phyloP scores from a whole-genome alignment of 2,113 vertebrate species.

The Lophochroa leadbeateri region DNA sequence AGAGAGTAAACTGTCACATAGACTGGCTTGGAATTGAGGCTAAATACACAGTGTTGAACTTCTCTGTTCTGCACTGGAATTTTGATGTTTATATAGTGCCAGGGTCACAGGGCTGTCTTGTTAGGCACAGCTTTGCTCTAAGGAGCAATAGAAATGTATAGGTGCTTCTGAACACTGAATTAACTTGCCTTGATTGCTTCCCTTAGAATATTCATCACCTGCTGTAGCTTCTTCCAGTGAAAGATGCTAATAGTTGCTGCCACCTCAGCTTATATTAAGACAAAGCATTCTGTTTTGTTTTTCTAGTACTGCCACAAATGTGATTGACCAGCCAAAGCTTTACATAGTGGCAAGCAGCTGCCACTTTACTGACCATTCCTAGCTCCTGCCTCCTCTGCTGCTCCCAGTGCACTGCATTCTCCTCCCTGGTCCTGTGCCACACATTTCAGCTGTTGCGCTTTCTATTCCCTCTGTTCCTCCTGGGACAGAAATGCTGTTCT shows the following conservation, averaged over 20 bases:
- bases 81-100: not conserved
- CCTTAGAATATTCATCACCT: not conserved
- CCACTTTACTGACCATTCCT: not conserved
- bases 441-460: not conserved
- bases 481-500: not conserved
- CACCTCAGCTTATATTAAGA: not conserved
- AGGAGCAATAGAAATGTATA: not conserved
- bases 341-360: not conserved
- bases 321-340: not conserved
- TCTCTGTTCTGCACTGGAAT: not conserved
- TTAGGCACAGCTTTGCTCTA: not conserved
- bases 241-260: not conserved
- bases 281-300: not conserved
- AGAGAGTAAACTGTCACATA: not conserved
- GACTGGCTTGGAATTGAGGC: not conserved
- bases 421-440: not conserved
- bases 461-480: not conserved
- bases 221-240: not conserved
- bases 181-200: not conserved
- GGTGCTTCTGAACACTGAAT: not conserved
- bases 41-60: not conserved
- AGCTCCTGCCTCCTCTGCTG: too few relatives aligned
- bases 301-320: not conserved
- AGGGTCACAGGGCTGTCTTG: not conserved
- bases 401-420: accelerated